These are phyloP conservation scores for Rotaria macrura DNA, from an alignment of 2,888 invertebrate genomes.

Conservation along the genomic window DNA sequence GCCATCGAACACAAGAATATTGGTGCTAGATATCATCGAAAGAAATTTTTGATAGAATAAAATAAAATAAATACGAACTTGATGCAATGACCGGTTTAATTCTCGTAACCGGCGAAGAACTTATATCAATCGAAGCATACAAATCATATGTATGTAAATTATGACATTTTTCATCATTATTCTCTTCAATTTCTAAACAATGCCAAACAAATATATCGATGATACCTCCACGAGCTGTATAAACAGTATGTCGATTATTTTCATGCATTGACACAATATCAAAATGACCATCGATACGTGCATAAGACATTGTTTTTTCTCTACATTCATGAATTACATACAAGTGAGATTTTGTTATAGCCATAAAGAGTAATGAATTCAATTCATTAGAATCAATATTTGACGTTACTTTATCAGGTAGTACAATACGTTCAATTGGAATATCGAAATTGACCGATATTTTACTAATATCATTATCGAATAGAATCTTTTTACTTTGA, in stretches of 20 bases:
- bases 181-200: background rate
- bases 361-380: background rate
- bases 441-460: background rate
- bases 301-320: background rate
- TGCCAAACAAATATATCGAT: background rate
- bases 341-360: background rate
- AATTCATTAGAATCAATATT: background rate
- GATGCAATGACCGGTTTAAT: background rate
- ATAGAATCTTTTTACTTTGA: background rate
- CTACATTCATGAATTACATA: background rate
- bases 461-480: background rate
- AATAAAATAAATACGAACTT: background rate
- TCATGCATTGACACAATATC: background rate
- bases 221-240: background rate
- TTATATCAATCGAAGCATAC: background rate
- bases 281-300: background rate
- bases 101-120: background rate
- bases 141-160: background rate
- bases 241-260: background rate
- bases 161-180: background rate
- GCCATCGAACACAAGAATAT: background rate
- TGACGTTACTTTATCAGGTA: background rate
- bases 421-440: background rate
- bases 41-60: too few relatives aligned
- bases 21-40: background rate